phyloP scores from a whole-genome alignment of 2,888 invertebrate species.

The Tortrix viridana region DNA sequence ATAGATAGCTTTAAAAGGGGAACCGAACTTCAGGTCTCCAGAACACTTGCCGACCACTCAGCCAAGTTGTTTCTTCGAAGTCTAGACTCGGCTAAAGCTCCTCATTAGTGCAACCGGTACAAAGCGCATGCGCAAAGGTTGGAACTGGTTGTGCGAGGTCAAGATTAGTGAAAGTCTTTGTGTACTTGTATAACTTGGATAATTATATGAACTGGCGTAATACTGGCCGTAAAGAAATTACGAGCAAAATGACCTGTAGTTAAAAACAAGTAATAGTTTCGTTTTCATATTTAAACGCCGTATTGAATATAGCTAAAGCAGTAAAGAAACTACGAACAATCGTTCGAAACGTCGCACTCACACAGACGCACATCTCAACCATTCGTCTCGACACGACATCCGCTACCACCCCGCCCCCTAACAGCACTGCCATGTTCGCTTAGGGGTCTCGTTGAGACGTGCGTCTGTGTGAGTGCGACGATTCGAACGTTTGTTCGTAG shows the following conservation, averaged over 20 bases:
- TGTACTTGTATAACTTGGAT: slow-evolving; percentile 2
- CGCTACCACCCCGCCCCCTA: too few relatives aligned
- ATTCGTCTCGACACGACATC: too few relatives aligned
- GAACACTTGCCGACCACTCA: neutral
- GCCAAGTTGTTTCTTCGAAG: neutral
- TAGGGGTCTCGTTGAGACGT: too few relatives aligned
- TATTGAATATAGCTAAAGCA: too few relatives aligned
- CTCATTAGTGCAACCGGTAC: slow-evolving; percentile 9
- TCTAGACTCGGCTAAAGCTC: slow-evolving; percentile 1
- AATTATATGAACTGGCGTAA: neutral
- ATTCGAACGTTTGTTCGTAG: too few relatives aligned
- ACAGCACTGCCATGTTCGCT: too few relatives aligned
- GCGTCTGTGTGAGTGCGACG: too few relatives aligned
- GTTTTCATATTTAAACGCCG: too few relatives aligned
- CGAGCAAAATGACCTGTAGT: neutral
- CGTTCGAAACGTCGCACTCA: too few relatives aligned
- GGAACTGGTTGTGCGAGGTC: slow-evolving; percentile 34
- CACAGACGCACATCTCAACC: too few relatives aligned
- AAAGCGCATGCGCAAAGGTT: slow-evolving; percentile 16
- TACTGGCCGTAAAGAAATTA: neutral
- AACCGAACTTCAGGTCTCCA: neutral
- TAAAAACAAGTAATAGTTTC: neutral
- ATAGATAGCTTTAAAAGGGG: too few relatives aligned
- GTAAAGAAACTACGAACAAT: too few relatives aligned
- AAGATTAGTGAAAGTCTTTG: slow-evolving; percentile 35